Evolutionary conservation across 1,140 invertebrate species (phyloP).

Genomic region (Micrasema minimum): DNA sequence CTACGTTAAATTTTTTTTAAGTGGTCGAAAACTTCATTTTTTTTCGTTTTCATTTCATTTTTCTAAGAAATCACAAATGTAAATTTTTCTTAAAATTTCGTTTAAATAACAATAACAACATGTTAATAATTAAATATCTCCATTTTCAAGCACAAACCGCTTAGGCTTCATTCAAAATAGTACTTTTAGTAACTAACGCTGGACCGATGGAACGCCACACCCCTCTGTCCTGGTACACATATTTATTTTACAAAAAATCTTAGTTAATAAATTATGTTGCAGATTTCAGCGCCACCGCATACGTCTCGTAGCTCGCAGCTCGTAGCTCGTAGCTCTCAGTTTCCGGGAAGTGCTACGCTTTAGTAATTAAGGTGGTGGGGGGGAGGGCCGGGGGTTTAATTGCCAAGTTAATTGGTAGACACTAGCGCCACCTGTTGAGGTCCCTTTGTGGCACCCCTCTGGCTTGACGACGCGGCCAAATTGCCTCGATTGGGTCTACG

Average conservation of each 20-base stretch:
- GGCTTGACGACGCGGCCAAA: slow-evolving; percentile 2
- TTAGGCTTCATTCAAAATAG: no score
- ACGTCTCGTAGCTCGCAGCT: slow-evolving; percentile 20
- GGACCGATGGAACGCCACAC: background rate
- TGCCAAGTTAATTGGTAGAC: slow-evolving; percentile 51
- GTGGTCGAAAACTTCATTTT: no score
- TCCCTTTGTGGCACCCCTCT: slow-evolving; percentile 45
- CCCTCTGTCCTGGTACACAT: no score
- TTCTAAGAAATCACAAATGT: no score
- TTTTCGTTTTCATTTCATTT: no score
- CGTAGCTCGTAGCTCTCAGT: slow-evolving; percentile 18
- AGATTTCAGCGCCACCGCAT: background rate
- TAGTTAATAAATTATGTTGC: background rate
- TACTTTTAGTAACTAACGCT: background rate
- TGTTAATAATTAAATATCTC: no score
- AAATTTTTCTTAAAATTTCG: no score
- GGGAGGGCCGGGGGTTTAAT: slow-evolving; percentile 47
- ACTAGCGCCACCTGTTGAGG: slow-evolving; percentile 50
- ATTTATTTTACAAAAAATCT: background rate
- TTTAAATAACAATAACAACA: no score
- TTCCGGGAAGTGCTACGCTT: slow-evolving; percentile 40
- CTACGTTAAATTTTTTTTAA: no score
- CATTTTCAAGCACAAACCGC: no score
- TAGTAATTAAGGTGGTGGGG: slow-evolving; percentile 50
- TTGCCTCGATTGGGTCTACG: slow-evolving; percentile 30